Conservation (phyloP, 2,888 invertebrate genomes). For the Acanthosepion pharaonis region DNA sequence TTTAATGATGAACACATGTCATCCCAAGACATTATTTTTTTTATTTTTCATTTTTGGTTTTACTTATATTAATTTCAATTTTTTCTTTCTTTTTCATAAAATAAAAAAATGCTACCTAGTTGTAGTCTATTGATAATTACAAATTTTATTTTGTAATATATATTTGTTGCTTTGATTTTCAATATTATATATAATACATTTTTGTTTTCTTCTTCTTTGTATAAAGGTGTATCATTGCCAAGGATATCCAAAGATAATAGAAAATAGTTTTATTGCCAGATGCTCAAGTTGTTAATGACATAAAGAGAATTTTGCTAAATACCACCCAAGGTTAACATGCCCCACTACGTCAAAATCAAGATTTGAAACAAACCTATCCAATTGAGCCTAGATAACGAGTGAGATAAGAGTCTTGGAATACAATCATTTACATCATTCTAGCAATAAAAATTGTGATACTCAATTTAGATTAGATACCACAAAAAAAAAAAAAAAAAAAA, state of each 20-base stretch:
- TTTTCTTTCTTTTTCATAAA: too few species aligned
- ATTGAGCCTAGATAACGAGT: background rate
- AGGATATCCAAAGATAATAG: constrained; percentile 17
- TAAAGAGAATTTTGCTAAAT: background rate
- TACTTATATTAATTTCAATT: too few species aligned
- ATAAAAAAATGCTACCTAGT: too few species aligned
- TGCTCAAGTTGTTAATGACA: constrained; percentile 33
- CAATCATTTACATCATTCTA: background rate
- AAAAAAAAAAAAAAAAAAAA: too few species aligned
- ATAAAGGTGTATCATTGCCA: background rate
- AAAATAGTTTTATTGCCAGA: background rate
- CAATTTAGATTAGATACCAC: background rate
- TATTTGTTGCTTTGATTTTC: too few species aligned
- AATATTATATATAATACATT: too few species aligned
- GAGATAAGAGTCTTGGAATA: background rate
- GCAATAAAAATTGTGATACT: background rate
- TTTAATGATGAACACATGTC: background rate
- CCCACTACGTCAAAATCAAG: background rate
- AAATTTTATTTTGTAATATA: too few species aligned
- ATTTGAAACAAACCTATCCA: background rate
- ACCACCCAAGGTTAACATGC: constrained; percentile 2
- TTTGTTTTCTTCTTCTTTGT: background rate
- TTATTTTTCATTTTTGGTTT: too few species aligned
- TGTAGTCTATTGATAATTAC: too few species aligned
- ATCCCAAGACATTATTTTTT: background rate